Conservation (phyloP, 2,888 invertebrate species). For the Drosophila setosimentum region DNA sequence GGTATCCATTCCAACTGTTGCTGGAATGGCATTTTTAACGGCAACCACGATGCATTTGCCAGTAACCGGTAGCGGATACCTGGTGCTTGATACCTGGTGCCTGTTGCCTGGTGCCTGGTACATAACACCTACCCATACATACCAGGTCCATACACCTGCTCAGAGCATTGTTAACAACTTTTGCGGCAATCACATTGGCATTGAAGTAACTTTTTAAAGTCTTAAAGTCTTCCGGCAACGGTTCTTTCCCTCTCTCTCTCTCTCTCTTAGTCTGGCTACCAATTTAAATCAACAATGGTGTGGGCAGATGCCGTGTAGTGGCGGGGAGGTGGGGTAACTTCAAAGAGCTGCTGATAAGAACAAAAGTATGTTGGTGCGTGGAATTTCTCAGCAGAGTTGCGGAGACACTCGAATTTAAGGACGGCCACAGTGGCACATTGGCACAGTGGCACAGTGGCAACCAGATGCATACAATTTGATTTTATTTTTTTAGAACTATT, state of each 20-base stretch:
- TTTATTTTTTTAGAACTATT: no score
- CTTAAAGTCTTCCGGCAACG: constrained; percentile 44
- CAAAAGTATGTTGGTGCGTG: constrained; percentile 67
- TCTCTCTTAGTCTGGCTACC: constrained; percentile 35
- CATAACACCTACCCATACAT: background rate
- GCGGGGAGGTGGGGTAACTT: constrained; percentile 44
- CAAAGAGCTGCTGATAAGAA: constrained; percentile 72
- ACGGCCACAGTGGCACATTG: constrained; percentile 18
- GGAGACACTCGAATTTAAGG: constrained; percentile 48
- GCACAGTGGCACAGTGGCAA: constrained; percentile 39
- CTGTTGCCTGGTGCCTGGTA: background rate
- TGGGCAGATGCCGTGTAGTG: constrained; percentile 7
- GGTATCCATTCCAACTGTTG: constrained; percentile 34
- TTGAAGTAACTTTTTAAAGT: constrained; percentile 32
- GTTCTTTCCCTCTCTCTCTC: background rate
- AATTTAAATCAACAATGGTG: constrained; percentile 75
- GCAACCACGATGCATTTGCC: constrained; percentile 11
- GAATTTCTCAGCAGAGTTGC: constrained; percentile 55
- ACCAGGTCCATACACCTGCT: background rate
- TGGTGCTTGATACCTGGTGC: background rate
- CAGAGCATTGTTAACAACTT: constrained; percentile 17
- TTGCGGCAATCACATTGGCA: constrained; percentile 26
- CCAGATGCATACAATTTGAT: background rate
- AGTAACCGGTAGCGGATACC: constrained; percentile 20
- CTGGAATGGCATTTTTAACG: constrained; percentile 23